Conservation (phyloP, 2,888 invertebrate species). For the Cosmorhoe ocellata region DNA sequence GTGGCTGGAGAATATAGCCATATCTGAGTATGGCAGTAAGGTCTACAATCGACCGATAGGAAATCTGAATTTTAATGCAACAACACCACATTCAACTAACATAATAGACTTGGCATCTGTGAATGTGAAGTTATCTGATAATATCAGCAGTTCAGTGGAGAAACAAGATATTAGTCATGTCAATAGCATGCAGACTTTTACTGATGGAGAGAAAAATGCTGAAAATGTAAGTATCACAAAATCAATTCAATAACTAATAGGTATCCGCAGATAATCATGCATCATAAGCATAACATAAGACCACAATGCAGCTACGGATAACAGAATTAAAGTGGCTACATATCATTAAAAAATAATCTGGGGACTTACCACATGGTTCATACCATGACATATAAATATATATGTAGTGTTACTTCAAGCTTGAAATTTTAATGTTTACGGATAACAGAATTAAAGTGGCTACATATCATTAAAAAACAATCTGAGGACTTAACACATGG, state of each 20-base stretch:
- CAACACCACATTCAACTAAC: slow-evolving; percentile 80
- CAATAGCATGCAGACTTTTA: slow-evolving; percentile 61
- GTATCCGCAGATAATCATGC: too few relatives aligned
- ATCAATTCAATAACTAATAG: background rate
- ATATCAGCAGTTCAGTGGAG: slow-evolving; percentile 74
- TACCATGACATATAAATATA: too few relatives aligned
- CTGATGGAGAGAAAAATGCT: slow-evolving; percentile 82
- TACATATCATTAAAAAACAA: too few relatives aligned
- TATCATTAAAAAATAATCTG: too few relatives aligned
- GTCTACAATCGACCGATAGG: slow-evolving; percentile 70
- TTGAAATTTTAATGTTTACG: too few relatives aligned
- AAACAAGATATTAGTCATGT: slow-evolving; percentile 72
- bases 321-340: too few relatives aligned
- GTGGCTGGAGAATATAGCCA: slow-evolving; percentile 71
- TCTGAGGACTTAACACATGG: too few relatives aligned
- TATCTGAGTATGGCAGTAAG: slow-evolving; percentile 66
- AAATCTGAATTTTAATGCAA: slow-evolving; percentile 75
- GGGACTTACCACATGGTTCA: too few relatives aligned
- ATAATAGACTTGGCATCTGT: slow-evolving; percentile 84
- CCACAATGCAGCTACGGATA: too few relatives aligned
- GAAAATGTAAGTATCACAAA: slow-evolving; percentile 79
- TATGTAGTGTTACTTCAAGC: too few relatives aligned
- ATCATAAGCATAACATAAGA: too few relatives aligned
- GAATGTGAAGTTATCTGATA: slow-evolving; percentile 84
- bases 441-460: too few relatives aligned